A percentile compares a stretch with the other conserved stretches of the same genome.
Conservation (phyloP, 2,113 vertebrate genomes). For the Morone chrysops region DNA sequence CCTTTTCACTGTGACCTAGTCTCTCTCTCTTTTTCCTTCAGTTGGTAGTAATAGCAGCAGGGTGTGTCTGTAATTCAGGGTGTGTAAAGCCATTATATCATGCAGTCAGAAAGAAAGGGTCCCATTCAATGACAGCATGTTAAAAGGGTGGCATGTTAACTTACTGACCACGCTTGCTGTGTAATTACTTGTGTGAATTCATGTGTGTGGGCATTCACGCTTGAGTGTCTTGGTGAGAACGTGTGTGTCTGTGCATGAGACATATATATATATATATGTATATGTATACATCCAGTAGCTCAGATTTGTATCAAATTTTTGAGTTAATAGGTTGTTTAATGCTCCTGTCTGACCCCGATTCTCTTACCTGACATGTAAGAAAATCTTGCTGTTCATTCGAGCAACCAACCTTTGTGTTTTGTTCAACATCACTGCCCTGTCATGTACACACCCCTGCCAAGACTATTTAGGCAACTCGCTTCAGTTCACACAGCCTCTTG, state of each 20-base stretch:
- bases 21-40: conserved; percentile 43
- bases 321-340: not conserved
- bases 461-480: conserved; percentile 22
- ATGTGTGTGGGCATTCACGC: conserved; percentile 48
- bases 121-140: conserved; percentile 66
- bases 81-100: conserved; percentile 76
- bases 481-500: conserved; percentile 14
- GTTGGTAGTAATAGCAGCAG: conserved; percentile 73
- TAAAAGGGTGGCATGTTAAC: conserved; percentile 58
- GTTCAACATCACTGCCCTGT: conserved; percentile 26
- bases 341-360: conserved; percentile 42
- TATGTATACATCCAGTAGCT: not conserved
- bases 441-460: conserved; percentile 2
- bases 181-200: conserved; percentile 48
- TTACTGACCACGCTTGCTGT: conserved; percentile 40
- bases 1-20: conserved; percentile 58
- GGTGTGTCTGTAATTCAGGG: conserved; percentile 80
- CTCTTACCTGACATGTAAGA: conserved; percentile 28
- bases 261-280: not conserved
- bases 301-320: conserved; percentile 18
- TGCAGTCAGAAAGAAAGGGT: conserved; percentile 69
- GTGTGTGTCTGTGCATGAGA: conserved; percentile 16
- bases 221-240: conserved; percentile 2
- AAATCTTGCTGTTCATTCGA: not conserved
- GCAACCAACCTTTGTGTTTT: not conserved